Evolutionary conservation across 2,888 invertebrate genomes (phyloP).

Genomic region (Polietes domitor): DNA sequence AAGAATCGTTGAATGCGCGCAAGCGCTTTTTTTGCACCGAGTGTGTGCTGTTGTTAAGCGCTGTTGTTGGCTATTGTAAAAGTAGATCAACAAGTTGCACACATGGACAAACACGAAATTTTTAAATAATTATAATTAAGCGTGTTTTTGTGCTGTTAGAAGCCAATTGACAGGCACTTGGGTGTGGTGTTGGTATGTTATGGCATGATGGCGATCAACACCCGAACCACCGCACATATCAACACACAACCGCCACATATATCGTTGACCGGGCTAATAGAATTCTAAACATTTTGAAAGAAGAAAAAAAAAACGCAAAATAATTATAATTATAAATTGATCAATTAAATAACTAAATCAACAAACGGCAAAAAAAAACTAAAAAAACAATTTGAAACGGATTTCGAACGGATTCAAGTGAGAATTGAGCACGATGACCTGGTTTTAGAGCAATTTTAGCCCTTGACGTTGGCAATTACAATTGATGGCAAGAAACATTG

Average conservation of each 20-base stretch:
- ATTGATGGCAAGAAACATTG: no score
- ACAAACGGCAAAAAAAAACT: not conserved
- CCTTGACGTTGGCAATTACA: not conserved
- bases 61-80: slow-evolving; percentile 13
- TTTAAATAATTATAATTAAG: slow-evolving; percentile 34
- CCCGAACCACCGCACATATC: not conserved
- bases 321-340: slow-evolving; percentile 48
- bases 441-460: slow-evolving; percentile 46
- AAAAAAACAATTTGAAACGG: not conserved
- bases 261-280: not conserved
- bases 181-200: slow-evolving; percentile 18
- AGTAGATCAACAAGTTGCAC: slow-evolving; percentile 39
- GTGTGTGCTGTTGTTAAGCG: not conserved
- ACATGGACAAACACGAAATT: not conserved
- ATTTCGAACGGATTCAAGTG: not conserved
- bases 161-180: slow-evolving; percentile 30
- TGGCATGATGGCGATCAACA: slow-evolving; percentile 5
- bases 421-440: slow-evolving; percentile 6
- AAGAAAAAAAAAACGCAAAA: slow-evolving; percentile 16
- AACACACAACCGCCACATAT: not conserved
- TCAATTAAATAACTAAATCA: slow-evolving; percentile 53
- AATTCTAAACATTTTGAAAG: slow-evolving; percentile 21
- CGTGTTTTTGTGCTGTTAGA: slow-evolving; percentile 11
- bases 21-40: slow-evolving; percentile 38
- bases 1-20: slow-evolving; percentile 45